These are phyloP conservation scores for Bubo bubo DNA, from an alignment of 2,113 vertebrate species.

Conservation along the genomic window DNA sequence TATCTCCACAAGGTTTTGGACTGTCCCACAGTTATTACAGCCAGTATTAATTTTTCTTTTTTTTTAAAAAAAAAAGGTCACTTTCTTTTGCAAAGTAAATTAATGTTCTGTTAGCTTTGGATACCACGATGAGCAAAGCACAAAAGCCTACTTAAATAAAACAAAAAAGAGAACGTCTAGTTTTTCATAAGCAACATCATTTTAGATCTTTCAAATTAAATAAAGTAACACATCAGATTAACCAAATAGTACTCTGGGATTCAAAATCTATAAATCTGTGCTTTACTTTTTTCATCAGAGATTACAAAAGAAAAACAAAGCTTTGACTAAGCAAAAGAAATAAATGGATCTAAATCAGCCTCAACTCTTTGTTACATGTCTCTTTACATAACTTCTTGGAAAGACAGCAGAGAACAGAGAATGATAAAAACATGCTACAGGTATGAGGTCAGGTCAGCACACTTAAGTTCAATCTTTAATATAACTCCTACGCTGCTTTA, in stretches of 20 bases:
- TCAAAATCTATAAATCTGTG: background rate
- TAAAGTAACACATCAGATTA: background rate
- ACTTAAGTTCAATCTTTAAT: background rate
- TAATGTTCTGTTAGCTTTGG: background rate
- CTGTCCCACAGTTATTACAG: slow-evolving; percentile 26
- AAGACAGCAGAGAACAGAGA: background rate
- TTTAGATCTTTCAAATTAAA: slow-evolving; percentile 5
- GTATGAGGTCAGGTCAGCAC: slow-evolving; percentile 11
- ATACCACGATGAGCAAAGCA: background rate
- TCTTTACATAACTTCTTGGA: background rate
- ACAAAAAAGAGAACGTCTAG: background rate
- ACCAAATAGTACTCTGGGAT: background rate
- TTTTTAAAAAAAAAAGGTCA: background rate
- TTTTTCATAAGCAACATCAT: background rate
- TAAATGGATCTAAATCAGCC: background rate
- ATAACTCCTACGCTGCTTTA: background rate
- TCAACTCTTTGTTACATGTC: background rate
- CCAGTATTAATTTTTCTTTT: background rate
- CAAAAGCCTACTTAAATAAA: background rate
- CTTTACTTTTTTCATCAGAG: background rate
- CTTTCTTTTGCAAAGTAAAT: slow-evolving; percentile 10
- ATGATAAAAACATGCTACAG: background rate
- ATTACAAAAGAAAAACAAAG: background rate
- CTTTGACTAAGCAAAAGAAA: background rate
- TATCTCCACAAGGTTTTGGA: slow-evolving; percentile 47